Evolutionary conservation across 2,113 vertebrate genomes (phyloP).

Genomic region (Gopherus evgoodei): DNA sequence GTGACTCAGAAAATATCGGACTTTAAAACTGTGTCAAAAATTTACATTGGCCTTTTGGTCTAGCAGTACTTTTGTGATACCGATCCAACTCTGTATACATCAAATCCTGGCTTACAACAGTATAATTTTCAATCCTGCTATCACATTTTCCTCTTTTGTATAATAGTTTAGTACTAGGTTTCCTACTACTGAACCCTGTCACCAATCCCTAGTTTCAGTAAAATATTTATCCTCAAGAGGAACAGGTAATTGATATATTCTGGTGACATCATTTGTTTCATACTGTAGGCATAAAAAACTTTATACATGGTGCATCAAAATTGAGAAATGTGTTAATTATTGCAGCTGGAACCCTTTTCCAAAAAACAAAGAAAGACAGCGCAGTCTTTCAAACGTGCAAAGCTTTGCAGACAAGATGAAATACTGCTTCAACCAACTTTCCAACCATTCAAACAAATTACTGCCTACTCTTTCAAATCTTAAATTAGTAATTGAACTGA

Average conservation of each 20-base stretch:
- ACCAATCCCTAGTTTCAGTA: neutral
- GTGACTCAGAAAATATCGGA: neutral
- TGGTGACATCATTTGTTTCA: neutral
- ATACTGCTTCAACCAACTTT: neutral
- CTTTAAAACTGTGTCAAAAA: neutral
- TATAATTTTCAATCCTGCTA: neutral
- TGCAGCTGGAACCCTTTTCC: neutral
- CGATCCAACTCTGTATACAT: neutral
- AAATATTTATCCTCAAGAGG: neutral
- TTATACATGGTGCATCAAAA: neutral
- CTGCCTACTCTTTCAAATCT: neutral
- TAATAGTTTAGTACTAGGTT: neutral
- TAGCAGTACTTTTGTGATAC: neutral
- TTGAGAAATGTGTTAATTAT: neutral
- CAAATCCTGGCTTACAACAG: neutral
- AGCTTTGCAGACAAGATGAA: neutral
- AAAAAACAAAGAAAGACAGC: neutral
- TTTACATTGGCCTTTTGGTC: neutral
- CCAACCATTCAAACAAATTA: neutral
- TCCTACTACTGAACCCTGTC: neutral
- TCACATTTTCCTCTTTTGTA: neutral
- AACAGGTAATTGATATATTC: neutral
- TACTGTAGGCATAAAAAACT: neutral
- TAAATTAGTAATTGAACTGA: neutral
- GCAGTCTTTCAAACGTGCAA: neutral